Percentiles rank a stretch among this genome's conserved stretches.
Evolutionary conservation across 2,888 invertebrate species (phyloP).

Genomic region (Trichogramma dendrolimi): DNA sequence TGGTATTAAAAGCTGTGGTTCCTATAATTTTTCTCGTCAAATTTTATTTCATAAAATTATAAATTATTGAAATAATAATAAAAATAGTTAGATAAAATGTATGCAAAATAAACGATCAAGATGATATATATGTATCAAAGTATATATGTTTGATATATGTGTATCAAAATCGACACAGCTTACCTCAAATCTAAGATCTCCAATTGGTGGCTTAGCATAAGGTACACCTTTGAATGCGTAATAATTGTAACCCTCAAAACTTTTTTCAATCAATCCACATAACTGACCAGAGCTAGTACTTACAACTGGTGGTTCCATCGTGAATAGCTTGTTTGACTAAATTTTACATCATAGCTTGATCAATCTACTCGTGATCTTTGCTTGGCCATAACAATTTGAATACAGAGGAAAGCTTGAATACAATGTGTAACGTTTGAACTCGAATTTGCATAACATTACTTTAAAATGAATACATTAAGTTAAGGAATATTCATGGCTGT

Average conservation of each 20-base stretch:
- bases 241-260: conserved; percentile 19
- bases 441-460: not conserved
- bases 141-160: too few relatives aligned
- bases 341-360: not conserved
- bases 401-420: conserved; percentile 16
- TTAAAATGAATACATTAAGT: not conserved
- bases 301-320: conserved; percentile 14
- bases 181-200: conserved; percentile 26
- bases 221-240: conserved; percentile 26
- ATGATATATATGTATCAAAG: too few relatives aligned
- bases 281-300: conserved; percentile 12
- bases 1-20: conserved; percentile 35
- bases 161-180: not conserved
- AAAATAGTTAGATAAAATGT: too few relatives aligned
- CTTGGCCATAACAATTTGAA: conserved; percentile 7
- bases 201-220: conserved; percentile 25
- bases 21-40: conserved; percentile 37
- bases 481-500: not conserved
- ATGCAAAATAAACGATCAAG: too few relatives aligned
- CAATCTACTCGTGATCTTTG: not conserved
- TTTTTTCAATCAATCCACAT: conserved; percentile 13
- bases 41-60: conserved; percentile 39
- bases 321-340: conserved; percentile 10
- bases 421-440: not conserved
- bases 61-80: conserved; percentile 6